Evolutionary conservation across 35 echinoderm and acorn worm species (phyloP).

Genomic region (Lytechinus variegatus): DNA sequence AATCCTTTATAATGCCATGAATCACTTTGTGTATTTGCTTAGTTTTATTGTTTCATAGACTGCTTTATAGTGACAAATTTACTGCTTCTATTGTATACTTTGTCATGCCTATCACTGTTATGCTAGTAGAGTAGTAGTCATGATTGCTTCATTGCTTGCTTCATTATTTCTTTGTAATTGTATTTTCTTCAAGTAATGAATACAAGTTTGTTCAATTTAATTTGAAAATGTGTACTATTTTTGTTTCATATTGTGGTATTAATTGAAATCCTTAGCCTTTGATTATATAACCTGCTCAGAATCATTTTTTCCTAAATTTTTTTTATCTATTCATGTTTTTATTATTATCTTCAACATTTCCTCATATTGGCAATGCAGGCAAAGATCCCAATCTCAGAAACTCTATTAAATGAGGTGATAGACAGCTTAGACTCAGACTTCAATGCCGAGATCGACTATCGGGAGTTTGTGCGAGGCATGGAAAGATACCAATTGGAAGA

Average conservation of each 20-base stretch:
- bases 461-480: conserved; percentile 83
- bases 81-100: neutral
- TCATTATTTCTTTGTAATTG: neutral
- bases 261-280: neutral
- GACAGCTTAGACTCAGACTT: conserved; percentile 81
- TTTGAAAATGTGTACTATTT: neutral
- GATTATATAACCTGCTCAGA: neutral
- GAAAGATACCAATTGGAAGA: conserved; percentile 65
- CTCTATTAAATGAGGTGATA: conserved; percentile 76
- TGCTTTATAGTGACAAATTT: neutral
- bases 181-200: neutral
- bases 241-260: neutral
- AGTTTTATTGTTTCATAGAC: neutral
- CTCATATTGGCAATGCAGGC: conserved; percentile 60
- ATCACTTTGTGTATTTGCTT: neutral
- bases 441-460: conserved; percentile 85
- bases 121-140: neutral
- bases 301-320: neutral
- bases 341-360: neutral
- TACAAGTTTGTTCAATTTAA: neutral
- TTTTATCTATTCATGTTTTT: neutral
- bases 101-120: neutral
- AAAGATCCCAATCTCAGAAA: conserved; percentile 76
- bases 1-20: no score
- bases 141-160: neutral